Evolutionary conservation across 2,888 invertebrate genomes (phyloP).

Genomic region (Nomada flava): DNA sequence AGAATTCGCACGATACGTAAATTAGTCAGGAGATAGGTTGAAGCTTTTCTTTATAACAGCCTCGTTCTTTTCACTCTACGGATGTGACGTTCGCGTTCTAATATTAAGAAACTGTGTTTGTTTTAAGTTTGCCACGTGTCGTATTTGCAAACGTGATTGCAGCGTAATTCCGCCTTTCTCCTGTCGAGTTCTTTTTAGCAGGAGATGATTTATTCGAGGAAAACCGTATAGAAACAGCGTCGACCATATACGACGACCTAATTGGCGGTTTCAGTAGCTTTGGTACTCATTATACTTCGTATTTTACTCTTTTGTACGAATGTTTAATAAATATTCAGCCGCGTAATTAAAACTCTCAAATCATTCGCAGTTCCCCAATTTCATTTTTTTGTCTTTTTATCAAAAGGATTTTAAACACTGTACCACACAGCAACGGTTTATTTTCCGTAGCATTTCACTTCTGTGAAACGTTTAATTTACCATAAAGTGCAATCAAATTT

Average conservation of each 20-base stretch:
- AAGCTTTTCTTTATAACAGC: background rate
- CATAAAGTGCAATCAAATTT: too few species aligned
- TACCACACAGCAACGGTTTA: too few species aligned
- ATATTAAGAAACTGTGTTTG: constrained; percentile 29
- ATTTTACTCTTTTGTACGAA: background rate
- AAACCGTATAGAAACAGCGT: constrained; percentile 8
- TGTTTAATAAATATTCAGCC: too few species aligned
- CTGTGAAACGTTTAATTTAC: too few species aligned
- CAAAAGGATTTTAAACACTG: too few species aligned
- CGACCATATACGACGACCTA: constrained; percentile 39
- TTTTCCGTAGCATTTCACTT: too few species aligned
- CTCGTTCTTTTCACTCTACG: background rate
- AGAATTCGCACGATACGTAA: background rate
- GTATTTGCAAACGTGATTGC: constrained; percentile 25
- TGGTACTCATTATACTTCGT: background rate
- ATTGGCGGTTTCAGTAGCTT: constrained; percentile 33
- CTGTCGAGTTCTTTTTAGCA: constrained; percentile 1
- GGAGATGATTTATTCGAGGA: constrained; percentile 7
- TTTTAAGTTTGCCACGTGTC: constrained; percentile 14
- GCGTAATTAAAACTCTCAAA: too few species aligned
- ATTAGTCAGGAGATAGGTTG: constrained; percentile 11
- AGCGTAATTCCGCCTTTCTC: constrained; percentile 12
- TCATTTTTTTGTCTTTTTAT: too few species aligned
- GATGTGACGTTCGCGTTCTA: constrained; percentile 25
- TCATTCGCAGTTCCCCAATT: too few species aligned